phyloP scores from a whole-genome alignment of 2,888 invertebrate species.

The Leucozona laternaria region DNA sequence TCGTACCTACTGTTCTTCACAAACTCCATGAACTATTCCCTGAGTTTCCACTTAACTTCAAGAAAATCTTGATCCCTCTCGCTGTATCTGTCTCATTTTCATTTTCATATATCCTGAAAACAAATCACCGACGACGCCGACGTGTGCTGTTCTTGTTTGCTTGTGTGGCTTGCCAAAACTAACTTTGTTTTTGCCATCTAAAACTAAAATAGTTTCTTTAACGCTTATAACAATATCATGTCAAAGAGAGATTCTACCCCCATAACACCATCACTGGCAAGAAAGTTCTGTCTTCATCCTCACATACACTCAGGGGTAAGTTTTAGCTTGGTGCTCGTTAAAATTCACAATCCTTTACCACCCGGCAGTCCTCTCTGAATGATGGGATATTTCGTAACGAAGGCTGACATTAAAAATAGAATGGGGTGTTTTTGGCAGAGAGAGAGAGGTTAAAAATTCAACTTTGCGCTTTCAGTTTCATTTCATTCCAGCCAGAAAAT shows the following conservation, averaged over 20 bases:
- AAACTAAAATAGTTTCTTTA: slow-evolving; percentile 57
- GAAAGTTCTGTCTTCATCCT: background rate
- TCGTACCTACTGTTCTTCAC: background rate
- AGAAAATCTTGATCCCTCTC: background rate
- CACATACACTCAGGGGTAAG: background rate
- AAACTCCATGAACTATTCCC: background rate
- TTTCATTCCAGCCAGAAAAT: background rate
- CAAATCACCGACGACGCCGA: slow-evolving; percentile 27
- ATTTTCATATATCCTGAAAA: slow-evolving; percentile 4
- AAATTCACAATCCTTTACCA: slow-evolving; percentile 16
- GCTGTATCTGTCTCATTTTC: slow-evolving; percentile 18
- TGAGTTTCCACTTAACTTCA: background rate
- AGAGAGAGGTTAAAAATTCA: background rate
- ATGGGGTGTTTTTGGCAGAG: background rate
- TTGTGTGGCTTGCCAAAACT: slow-evolving; percentile 11
- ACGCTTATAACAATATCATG: slow-evolving; percentile 57
- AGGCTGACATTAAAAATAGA: background rate
- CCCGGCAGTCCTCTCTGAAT: background rate
- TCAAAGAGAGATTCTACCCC: slow-evolving; percentile 26
- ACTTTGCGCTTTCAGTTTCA: background rate
- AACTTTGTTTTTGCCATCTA: slow-evolving; percentile 30
- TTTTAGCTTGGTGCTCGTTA: slow-evolving; percentile 27
- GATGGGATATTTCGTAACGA: background rate
- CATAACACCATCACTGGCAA: background rate
- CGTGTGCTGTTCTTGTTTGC: slow-evolving; percentile 26